A percentile compares a stretch with the other conserved stretches of the same genome.
Evolutionary conservation across 23 tunicate genomes (phyloP).

Genomic region (Oikopleura albicans): DNA sequence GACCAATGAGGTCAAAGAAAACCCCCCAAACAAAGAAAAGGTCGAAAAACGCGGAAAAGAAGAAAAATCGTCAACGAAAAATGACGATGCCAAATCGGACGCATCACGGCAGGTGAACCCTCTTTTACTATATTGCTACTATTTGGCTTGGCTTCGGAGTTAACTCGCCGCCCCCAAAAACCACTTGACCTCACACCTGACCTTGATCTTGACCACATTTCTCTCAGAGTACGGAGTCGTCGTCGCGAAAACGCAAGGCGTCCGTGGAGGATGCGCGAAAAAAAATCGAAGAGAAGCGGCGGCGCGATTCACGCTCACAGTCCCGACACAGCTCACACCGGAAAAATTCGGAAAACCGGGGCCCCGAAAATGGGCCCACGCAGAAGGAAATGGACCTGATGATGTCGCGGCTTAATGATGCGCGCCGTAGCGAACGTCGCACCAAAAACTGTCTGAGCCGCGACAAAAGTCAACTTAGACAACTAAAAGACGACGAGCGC

Average conservation of each 20-base stretch:
- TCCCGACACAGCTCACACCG: too few species aligned
- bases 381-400: neutral
- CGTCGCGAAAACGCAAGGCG: neutral
- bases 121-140: too few species aligned
- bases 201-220: too few species aligned
- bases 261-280: neutral
- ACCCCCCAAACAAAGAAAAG: neutral
- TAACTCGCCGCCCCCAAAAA: too few species aligned
- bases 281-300: neutral
- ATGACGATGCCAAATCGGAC: too few species aligned
- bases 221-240: neutral
- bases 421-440: neutral
- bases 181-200: too few species aligned
- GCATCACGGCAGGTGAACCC: neutral
- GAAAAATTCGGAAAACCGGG: too few species aligned
- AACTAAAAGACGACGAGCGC: neutral
- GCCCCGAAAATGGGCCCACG: neutral
- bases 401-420: neutral
- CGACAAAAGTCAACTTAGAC: neutral
- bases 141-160: too few species aligned
- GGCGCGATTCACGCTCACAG: neutral
- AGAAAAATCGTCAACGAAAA: too few species aligned
- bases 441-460: neutral
- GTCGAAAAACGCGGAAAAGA: too few species aligned
- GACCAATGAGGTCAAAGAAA: too few species aligned